Evolutionary conservation across 2,888 invertebrate genomes (phyloP), one percentile per base, ranked within the genome.

Genomic region (Pollenia amentaria): DNA sequence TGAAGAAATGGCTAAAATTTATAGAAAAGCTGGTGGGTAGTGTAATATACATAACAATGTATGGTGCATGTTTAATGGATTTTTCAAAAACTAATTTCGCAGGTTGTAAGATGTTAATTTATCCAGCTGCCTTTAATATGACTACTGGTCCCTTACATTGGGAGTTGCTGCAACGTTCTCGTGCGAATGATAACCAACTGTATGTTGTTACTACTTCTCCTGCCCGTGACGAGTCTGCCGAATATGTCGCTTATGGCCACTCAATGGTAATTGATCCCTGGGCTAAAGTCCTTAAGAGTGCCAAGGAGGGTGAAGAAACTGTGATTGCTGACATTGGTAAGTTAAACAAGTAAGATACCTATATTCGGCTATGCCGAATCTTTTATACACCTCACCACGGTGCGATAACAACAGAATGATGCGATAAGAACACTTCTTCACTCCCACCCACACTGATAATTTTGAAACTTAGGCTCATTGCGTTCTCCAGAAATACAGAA

Each of bases 121-220:
- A 98, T 94, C 99, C 99, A 0, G 98, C 97, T 40, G 98, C 99
- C 1, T 99, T 99, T 93, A 99, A 98, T 93, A 97, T 97, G 97
- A 98, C 97, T 1, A 99, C 99, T 0, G 99, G 99, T 0, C 98
- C 98, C 0, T 93, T 96, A 48, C 99, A 99, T 93, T 99, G 98
- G 98, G 97, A 98, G 91, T 93, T 98, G 1, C 94, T 99, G 8
- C 96, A 96, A 83, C 94, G 97, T 46, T 95, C 96, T 0, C 94
- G 99, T 57, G 98, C 99, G 38, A 94, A 96, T 70, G 99, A 99
- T 93, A 97, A 97, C 92, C 98, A 99, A 94, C 93, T 98, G 29
- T 99, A 95, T 94, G 97, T 98, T 14, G 97, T 97, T 8, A 95
- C 96, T 0, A 95, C 97, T 46, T 97, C 98, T 51, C 98, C 98